Percentiles rank a stretch among this genome's conserved stretches.
These are phyloP conservation scores for Tenualosa thibaudeaui DNA, from an alignment of 2,797 vertebrate genomes.

Conservation along the genomic window DNA sequence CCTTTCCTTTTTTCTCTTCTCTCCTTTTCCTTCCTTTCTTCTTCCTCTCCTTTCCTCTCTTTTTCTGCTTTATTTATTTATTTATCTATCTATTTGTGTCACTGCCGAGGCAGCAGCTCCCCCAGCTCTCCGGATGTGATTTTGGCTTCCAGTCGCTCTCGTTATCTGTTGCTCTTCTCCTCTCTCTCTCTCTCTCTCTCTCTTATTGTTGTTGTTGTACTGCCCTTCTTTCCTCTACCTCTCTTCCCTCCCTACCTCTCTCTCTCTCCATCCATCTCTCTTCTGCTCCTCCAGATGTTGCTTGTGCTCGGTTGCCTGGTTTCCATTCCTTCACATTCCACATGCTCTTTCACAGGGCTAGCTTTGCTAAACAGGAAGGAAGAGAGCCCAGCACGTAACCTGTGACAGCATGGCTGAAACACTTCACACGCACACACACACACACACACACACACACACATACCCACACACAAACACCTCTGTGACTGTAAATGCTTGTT, in stretches of 20 bases:
- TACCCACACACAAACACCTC: neutral
- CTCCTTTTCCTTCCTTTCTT: neutral
- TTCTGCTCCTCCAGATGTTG: neutral
- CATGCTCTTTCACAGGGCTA: neutral
- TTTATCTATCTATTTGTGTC: slow-evolving; percentile 14
- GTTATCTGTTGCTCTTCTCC: neutral
- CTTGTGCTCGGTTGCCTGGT: neutral
- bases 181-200: neutral
- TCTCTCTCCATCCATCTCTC: neutral
- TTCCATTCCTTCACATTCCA: neutral
- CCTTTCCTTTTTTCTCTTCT: neutral
- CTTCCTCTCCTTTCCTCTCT: neutral
- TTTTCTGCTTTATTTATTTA: neutral
- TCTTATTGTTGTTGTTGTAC: neutral
- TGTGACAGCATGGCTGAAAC: neutral
- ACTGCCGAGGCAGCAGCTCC: neutral
- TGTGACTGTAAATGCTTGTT: neutral
- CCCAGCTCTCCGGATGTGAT: neutral
- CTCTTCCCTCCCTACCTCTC: neutral
- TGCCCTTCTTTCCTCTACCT: neutral
- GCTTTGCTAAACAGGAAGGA: neutral
- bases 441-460: neutral
- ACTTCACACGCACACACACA: neutral
- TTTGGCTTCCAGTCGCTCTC: neutral
- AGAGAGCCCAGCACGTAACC: neutral